phyloP scores from a whole-genome alignment of 2,888 invertebrate species.

The Pyrrhia umbra region DNA sequence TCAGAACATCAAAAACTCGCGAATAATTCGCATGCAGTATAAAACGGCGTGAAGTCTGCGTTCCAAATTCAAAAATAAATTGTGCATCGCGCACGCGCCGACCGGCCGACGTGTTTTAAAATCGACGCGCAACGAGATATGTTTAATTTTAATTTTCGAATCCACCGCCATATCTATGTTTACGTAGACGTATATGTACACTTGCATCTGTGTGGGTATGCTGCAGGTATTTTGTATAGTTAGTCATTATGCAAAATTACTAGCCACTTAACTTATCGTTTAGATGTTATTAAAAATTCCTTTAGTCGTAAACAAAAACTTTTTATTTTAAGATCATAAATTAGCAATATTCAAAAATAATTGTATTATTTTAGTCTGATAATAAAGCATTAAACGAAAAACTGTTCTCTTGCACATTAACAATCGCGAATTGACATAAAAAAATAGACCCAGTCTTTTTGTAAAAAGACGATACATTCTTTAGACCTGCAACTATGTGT shows the following conservation, averaged over 20 bases:
- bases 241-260: neutral
- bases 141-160: conserved; percentile 67
- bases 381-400: too few relatives aligned
- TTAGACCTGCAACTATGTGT: conserved; percentile 9
- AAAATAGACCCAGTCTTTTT: neutral
- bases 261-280: too few relatives aligned
- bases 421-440: too few relatives aligned
- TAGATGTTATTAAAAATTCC: too few relatives aligned
- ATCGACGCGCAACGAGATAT: conserved; percentile 80
- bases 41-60: conserved; percentile 88
- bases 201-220: conserved; percentile 26
- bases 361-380: too few relatives aligned
- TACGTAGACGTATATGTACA: conserved; percentile 29
- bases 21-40: conserved; percentile 81
- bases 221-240: neutral
- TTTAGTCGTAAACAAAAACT: too few relatives aligned
- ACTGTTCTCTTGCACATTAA: too few relatives aligned
- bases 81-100: conserved; percentile 83
- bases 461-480: neutral
- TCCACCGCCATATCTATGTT: conserved; percentile 52
- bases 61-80: conserved; percentile 90
- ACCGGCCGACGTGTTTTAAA: conserved; percentile 84
- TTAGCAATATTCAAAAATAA: too few relatives aligned
- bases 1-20: conserved; percentile 77
- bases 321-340: too few relatives aligned